Conservation (phyloP, 2,113 vertebrate species). For the Anarrhichthys ocellatus region DNA sequence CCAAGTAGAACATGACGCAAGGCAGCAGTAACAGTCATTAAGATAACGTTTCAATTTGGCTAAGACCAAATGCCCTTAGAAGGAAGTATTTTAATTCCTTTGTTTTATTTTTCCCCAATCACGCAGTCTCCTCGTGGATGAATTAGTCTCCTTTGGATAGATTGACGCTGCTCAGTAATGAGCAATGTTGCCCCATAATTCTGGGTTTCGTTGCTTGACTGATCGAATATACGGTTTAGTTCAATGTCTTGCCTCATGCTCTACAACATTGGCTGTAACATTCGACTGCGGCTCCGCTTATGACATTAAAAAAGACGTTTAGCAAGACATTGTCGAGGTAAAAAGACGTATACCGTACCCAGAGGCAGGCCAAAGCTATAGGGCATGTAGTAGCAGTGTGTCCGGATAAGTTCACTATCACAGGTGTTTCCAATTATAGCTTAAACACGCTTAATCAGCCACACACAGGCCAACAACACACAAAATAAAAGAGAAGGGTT, state of each 20-base stretch:
- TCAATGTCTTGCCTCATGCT: too few species aligned
- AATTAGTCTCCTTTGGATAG: background rate
- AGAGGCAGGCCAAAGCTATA: background rate
- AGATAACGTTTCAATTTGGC: background rate
- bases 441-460: slow-evolving; percentile 2
- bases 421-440: slow-evolving; percentile 52
- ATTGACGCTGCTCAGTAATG: background rate
- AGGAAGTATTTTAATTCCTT: background rate
- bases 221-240: background rate
- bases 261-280: background rate
- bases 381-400: background rate
- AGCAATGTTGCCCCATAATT: background rate
- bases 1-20: background rate
- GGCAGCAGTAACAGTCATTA: background rate
- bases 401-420: slow-evolving; percentile 25
- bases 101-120: background rate
- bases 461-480: background rate
- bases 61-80: background rate
- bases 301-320: background rate
- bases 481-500: background rate
- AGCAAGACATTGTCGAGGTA: background rate
- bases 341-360: background rate
- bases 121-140: background rate
- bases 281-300: background rate
- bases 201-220: background rate